A percentile compares a stretch with the other conserved stretches of the same genome.
Conservation (phyloP, 2,113 vertebrate species). For the Coptodon rendalli region DNA sequence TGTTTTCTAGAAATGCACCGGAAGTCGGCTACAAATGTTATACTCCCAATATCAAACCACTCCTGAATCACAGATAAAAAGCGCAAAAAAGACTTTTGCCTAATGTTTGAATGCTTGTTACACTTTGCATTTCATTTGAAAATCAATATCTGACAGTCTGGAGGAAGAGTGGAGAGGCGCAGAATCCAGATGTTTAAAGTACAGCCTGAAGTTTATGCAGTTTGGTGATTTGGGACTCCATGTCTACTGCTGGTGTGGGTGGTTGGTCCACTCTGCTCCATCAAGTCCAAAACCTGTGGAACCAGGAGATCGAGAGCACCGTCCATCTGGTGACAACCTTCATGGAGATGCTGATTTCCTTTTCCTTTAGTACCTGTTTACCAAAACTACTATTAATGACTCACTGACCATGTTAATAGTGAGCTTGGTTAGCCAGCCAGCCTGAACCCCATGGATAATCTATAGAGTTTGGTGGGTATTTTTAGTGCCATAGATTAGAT, state of each 20-base stretch:
- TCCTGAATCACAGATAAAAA: neutral
- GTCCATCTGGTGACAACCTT: neutral
- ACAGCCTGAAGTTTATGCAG: neutral
- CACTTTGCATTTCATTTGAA: neutral
- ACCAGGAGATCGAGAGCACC: neutral
- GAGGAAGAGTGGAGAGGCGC: neutral
- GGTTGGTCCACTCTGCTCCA: neutral
- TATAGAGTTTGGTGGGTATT: neutral
- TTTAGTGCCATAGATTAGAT: too few relatives aligned
- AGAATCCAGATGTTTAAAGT: neutral
- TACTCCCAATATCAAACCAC: neutral
- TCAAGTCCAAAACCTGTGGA: neutral
- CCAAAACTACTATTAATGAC: neutral
- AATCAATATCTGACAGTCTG: neutral
- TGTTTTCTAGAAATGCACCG: neutral
- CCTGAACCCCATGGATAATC: neutral
- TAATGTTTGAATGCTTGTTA: neutral
- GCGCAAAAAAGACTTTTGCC: neutral
- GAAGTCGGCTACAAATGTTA: neutral
- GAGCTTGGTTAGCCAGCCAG: neutral
- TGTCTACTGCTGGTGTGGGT: neutral
- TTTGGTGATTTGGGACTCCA: neutral
- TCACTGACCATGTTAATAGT: neutral
- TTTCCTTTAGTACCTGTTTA: neutral
- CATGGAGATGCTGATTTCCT: neutral